phyloP scores from a whole-genome alignment of 2,888 invertebrate genomes.

The Lithophane semibrunnea region DNA sequence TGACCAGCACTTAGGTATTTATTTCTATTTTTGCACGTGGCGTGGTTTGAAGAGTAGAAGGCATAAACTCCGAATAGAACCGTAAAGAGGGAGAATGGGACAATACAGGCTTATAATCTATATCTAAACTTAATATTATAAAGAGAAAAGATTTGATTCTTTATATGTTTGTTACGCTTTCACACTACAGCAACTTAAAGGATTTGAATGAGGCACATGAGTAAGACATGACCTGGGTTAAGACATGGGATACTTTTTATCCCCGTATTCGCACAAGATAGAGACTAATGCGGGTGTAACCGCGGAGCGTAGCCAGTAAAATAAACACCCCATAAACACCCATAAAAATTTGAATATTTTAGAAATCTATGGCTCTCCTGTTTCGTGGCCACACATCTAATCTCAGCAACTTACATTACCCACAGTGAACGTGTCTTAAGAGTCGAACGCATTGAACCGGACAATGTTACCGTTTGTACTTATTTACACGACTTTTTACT shows the following conservation, averaged over 20 bases:
- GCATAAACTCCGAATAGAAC: background rate
- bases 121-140: no score
- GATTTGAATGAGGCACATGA: no score
- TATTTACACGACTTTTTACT: conserved; percentile 69
- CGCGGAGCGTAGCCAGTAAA: background rate
- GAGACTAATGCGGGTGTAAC: no score
- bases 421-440: conserved; percentile 87
- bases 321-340: background rate
- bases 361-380: conserved; percentile 37
- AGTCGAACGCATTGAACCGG: conserved; percentile 85
- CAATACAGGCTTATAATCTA: no score
- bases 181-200: no score
- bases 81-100: background rate
- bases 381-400: conserved; percentile 78
- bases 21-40: background rate
- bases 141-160: no score
- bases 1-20: no score
- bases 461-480: conserved; percentile 86
- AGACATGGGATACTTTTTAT: no score
- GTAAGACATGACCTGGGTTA: no score
- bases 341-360: background rate
- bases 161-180: no score
- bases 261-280: no score
- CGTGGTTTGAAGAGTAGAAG: background rate
- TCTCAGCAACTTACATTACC: conserved; percentile 86